Conservation (phyloP, 2,113 vertebrate genomes). For the Podarcis raffonei region DNA sequence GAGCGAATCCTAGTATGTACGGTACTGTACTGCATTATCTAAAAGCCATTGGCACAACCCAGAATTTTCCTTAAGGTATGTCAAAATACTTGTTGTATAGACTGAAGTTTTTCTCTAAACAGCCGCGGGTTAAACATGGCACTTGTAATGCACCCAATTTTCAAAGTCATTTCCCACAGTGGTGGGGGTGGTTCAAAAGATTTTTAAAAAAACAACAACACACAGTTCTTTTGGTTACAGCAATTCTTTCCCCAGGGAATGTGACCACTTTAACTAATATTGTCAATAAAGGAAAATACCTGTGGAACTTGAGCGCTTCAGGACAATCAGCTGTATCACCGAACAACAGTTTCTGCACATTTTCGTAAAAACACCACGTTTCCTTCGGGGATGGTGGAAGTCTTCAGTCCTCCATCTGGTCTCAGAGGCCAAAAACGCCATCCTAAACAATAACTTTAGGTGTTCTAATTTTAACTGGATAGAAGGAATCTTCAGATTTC, state of each 20-base stretch:
- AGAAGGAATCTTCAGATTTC: conserved; percentile 33
- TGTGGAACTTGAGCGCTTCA: conserved; percentile 80
- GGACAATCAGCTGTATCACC: conserved; percentile 79
- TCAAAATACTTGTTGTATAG: background rate
- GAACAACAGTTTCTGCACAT: conserved; percentile 84
- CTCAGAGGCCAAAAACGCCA: conserved; percentile 72
- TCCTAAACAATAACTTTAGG: conserved; percentile 58
- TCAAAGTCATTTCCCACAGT: background rate
- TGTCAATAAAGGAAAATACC: conserved; percentile 72
- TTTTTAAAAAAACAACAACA: background rate
- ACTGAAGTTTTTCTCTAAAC: background rate
- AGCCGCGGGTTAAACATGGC: background rate
- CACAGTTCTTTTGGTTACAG: background rate
- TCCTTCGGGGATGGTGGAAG: conserved; percentile 74
- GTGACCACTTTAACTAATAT: conserved; percentile 40
- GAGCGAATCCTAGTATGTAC: conserved; percentile 15
- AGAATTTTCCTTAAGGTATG: background rate
- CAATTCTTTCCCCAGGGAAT: conserved; percentile 40
- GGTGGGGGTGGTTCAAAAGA: background rate
- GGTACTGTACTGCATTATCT: background rate
- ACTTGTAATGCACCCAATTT: background rate
- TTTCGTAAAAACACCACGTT: conserved; percentile 79
- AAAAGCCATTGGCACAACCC: background rate
- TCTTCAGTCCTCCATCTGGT: conserved; percentile 78
- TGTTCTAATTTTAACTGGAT: conserved; percentile 36